These are phyloP conservation scores for Nematostella vectensis DNA, from an alignment of 92 coral and sea anemone species.

Conservation along the genomic window DNA sequence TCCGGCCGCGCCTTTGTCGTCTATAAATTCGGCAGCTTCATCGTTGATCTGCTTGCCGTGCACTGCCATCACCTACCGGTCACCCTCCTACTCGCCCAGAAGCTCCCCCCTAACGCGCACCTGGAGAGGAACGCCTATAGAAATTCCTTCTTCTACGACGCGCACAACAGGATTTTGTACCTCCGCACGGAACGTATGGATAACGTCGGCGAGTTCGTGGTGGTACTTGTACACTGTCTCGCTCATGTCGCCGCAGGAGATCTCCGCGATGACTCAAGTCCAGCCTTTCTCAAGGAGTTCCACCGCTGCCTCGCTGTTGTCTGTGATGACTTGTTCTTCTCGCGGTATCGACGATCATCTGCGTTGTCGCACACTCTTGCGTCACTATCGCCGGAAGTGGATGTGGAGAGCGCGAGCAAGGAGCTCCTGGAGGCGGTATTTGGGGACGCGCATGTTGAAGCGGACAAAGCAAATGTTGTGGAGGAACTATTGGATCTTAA, in stretches of 20 bases:
- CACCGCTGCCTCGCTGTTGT: conserved; percentile 89
- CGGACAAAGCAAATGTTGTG: conserved; percentile 76
- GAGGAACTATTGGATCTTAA: conserved; percentile 83
- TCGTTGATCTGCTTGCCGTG: conserved; percentile 82
- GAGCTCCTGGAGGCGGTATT: conserved; percentile 73
- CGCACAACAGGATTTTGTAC: conserved; percentile 89
- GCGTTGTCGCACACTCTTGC: conserved; percentile 72
- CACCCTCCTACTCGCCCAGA: conserved; percentile 84
- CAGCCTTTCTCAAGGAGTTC: conserved; percentile 93
- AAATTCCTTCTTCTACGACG: conserved; percentile 92
- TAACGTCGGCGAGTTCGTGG: conserved; percentile 89
- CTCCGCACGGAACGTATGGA: conserved; percentile 89
- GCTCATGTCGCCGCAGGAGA: conserved; percentile 95
- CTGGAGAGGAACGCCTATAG: conserved; percentile 93
- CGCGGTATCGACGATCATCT: conserved; percentile 94
- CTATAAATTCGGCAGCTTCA: conserved; percentile 94
- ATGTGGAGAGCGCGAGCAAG: conserved; percentile 56
- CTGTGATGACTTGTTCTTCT: conserved; percentile 97
- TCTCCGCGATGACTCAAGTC: conserved; percentile 88
- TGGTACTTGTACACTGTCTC: conserved; percentile 87
- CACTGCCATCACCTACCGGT: conserved; percentile 96
- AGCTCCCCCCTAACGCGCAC: conserved; percentile 87
- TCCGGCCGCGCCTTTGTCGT: conserved; percentile 88
- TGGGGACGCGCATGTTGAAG: conserved; percentile 66
- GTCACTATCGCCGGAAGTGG: conserved; percentile 43